Evolutionary conservation across 2,888 invertebrate genomes (phyloP), one percentile per base, ranked within the genome.

Genomic region (Netelia fuscicornis): DNA sequence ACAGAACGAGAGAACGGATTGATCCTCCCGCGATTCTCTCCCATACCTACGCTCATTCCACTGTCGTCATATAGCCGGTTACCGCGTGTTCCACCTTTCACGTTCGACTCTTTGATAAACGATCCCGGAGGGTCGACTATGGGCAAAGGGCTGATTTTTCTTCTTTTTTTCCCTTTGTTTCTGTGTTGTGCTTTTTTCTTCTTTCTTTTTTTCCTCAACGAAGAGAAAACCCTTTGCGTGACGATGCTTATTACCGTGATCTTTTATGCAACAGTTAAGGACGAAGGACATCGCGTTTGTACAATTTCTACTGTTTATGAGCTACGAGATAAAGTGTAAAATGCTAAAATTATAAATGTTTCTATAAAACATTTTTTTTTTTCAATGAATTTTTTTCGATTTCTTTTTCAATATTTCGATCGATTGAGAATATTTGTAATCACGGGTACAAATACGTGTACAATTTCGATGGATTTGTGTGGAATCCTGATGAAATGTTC

Each of bases 81-180:
- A 48, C 70, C 68, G 60, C 60, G 23, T 79, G 23, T 79, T 52
- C 11, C 30, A n/a, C 20, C 25, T 44, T 58, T 6, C 20, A 23
- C 37, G 30, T 9, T 54, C 25, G 64, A 54, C 79, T 71, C 71
- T 71, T 79, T 79, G 79, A 79, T 37, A 65, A 79, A 44, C 8
- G 71, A 13, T 48, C 23, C 20, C 44, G 23, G 8, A 56, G 23
- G 23, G 17, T 48, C 23, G 8, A 25, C 48, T 10, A 13, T 13
- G 13, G 13, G 64, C 64, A 64, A 64, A 72, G 62, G 64, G 64
- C 54, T 72, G 44, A 25, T 72, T 64, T 79, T 52, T 64, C 62
- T 70, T 48, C 30, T 70, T 67, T 25, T 20, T 20, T 20, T 20
- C 20, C 20, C 20, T 20, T 20, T 20, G 20, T 20, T 20, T 20